Percentiles rank a stretch among this genome's conserved stretches.
phyloP scores from a whole-genome alignment of 2,888 invertebrate genomes.

The Brachyopa scutellaris region DNA sequence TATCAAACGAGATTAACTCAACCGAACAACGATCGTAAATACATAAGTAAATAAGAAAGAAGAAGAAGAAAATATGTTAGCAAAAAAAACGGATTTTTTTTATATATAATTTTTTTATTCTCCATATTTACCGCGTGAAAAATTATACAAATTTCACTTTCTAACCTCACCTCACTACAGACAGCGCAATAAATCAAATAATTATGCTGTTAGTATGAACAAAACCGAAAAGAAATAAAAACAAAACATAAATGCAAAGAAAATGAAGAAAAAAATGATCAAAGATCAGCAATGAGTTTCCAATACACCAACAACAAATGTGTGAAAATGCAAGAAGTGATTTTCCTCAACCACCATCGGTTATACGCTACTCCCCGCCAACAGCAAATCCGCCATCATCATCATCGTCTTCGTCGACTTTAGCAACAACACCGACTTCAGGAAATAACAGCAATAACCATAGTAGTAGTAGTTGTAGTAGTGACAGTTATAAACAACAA shows the following conservation, averaged over 20 bases:
- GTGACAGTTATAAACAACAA: conserved; percentile 5
- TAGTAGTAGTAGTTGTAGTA: conserved; percentile 16
- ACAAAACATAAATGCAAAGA: conserved; percentile 17
- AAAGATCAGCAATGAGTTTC: conserved; percentile 60
- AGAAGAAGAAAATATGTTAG: conserved; percentile 54
- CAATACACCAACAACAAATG: conserved; percentile 76
- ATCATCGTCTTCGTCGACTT: conserved; percentile 54
- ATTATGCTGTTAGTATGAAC: conserved; percentile 40
- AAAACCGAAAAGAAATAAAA: conserved; percentile 7
- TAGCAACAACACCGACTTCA: conserved; percentile 56
- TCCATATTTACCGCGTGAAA: conserved; percentile 4
- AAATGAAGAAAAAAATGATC: conserved; percentile 35
- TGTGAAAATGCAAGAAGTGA: conserved; percentile 78
- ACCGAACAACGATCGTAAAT: background rate
- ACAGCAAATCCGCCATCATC: conserved; percentile 53
- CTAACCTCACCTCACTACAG: conserved; percentile 52
- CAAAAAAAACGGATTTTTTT: conserved; percentile 25
- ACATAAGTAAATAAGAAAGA: conserved; percentile 42
- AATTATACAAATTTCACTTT: conserved; percentile 64
- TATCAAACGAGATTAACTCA: conserved; percentile 14
- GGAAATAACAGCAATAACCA: conserved; percentile 26
- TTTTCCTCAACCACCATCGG: conserved; percentile 16
- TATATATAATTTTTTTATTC: conserved; percentile 4
- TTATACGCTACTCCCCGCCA: conserved; percentile 62
- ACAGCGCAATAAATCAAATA: conserved; percentile 58